Evolutionary conservation across 2,888 invertebrate species (phyloP).

Genomic region (Drosophila cyrtoloma): DNA sequence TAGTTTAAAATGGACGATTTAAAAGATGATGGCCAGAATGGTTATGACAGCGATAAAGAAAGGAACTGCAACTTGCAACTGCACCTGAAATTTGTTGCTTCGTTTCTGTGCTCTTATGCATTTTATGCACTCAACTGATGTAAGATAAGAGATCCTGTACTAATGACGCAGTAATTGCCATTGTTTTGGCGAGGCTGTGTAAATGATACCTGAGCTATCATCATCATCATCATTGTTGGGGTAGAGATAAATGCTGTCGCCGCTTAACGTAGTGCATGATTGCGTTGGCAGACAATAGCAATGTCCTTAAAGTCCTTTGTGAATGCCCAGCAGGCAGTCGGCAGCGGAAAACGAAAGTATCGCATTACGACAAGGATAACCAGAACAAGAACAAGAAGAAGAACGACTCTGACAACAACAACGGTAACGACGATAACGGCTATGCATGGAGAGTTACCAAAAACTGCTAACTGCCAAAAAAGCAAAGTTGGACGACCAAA

Average conservation of each 20-base stretch:
- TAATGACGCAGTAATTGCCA: conserved; percentile 73
- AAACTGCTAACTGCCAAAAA: conserved; percentile 36
- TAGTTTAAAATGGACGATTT: neutral
- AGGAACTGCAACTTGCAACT: neutral
- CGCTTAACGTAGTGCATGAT: conserved; percentile 64
- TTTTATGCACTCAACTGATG: conserved; percentile 53
- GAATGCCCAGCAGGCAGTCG: conserved; percentile 8
- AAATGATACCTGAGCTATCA: conserved; percentile 55
- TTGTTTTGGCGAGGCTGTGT: conserved; percentile 58
- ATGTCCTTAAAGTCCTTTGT: conserved; percentile 44
- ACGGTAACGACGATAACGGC: conserved; percentile 3
- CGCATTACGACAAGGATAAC: conserved; percentile 27
- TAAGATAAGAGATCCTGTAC: conserved; percentile 44
- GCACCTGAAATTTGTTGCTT: neutral
- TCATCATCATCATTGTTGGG: conserved; percentile 5
- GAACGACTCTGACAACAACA: conserved; percentile 5
- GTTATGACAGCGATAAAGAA: neutral
- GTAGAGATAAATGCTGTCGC: conserved; percentile 57
- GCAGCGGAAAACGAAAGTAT: conserved; percentile 50
- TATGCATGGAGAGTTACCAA: conserved; percentile 22
- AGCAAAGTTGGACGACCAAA: conserved; percentile 19
- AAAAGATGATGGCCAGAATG: conserved; percentile 5
- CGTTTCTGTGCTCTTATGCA: conserved; percentile 27
- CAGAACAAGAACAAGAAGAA: neutral
- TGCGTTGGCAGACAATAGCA: conserved; percentile 48